These are phyloP conservation scores for Pogonocichla stellata DNA, from an alignment of 2,113 vertebrate species.

Conservation along the genomic window DNA sequence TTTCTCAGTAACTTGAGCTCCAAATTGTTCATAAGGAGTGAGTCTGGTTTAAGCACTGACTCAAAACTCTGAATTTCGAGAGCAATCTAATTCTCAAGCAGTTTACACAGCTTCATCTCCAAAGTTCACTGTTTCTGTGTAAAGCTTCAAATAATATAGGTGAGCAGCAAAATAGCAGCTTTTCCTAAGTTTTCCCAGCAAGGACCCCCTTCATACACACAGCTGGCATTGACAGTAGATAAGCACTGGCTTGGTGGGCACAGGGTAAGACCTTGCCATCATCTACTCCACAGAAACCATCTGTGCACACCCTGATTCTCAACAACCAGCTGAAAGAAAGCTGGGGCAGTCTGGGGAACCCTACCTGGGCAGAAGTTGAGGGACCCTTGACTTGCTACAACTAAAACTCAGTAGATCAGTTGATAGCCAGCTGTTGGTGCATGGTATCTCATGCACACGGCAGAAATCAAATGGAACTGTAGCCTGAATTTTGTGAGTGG, in stretches of 20 bases:
- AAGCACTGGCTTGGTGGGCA: background rate
- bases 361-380: background rate
- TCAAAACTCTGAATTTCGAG: background rate
- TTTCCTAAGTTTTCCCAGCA: background rate
- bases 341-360: background rate
- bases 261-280: background rate
- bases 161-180: background rate
- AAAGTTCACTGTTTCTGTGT: background rate
- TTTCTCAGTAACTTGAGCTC: background rate
- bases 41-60: background rate
- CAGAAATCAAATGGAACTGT: background rate
- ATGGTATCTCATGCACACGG: rapidly evolving
- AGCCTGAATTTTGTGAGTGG: background rate
- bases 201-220: background rate
- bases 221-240: background rate
- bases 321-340: background rate
- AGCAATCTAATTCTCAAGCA: background rate
- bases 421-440: background rate
- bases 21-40: background rate
- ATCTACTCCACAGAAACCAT: background rate
- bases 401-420: background rate
- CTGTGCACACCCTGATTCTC: background rate
- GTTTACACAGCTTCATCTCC: background rate
- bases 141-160: background rate
- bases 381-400: background rate